Evolutionary conservation across 2,888 invertebrate species (phyloP).

Genomic region (Pyrochroa serraticornis): DNA sequence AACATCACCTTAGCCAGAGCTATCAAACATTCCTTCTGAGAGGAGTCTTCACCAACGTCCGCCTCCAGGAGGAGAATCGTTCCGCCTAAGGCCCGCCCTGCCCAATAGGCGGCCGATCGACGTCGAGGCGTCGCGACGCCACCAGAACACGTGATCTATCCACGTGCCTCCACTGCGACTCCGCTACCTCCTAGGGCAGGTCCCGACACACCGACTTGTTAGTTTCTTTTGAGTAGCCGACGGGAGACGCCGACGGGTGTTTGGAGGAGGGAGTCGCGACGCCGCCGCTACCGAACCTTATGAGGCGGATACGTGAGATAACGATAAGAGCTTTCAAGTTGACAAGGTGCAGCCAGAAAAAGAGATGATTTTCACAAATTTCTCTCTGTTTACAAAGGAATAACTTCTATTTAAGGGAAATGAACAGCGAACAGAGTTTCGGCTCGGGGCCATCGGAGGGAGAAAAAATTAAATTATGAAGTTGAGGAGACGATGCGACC

Average conservation of each 20-base stretch:
- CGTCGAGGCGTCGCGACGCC: slow-evolving; percentile 50
- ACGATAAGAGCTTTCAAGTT: slow-evolving; percentile 13
- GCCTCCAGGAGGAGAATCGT: slow-evolving; percentile 48
- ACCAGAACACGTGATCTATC: slow-evolving; percentile 52
- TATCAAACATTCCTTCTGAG: slow-evolving; percentile 42
- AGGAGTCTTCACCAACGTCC: slow-evolving; percentile 43
- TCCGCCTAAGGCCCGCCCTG: slow-evolving; percentile 51
- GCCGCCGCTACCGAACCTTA: neutral
- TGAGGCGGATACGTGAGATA: slow-evolving; percentile 24
- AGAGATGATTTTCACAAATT: neutral
- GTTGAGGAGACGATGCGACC: slow-evolving; percentile 1
- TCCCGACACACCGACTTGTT: slow-evolving; percentile 31
- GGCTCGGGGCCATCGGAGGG: slow-evolving; percentile 2
- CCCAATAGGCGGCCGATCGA: slow-evolving; percentile 45
- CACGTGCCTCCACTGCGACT: slow-evolving; percentile 47
- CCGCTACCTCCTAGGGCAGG: slow-evolving; percentile 48
- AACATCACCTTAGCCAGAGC: slow-evolving; percentile 10
- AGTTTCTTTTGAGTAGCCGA: slow-evolving; percentile 21
- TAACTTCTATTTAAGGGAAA: slow-evolving; percentile 8
- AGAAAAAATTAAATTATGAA: slow-evolving; percentile 8
- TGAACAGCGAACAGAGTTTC: slow-evolving; percentile 3
- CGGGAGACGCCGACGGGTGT: slow-evolving; percentile 1
- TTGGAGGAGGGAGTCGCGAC: slow-evolving; percentile 13
- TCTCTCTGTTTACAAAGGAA: neutral
- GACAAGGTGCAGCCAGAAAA: slow-evolving; percentile 1